These are phyloP conservation scores for Buathra laborator DNA, from an alignment of 2,888 invertebrate genomes.

Conservation along the genomic window DNA sequence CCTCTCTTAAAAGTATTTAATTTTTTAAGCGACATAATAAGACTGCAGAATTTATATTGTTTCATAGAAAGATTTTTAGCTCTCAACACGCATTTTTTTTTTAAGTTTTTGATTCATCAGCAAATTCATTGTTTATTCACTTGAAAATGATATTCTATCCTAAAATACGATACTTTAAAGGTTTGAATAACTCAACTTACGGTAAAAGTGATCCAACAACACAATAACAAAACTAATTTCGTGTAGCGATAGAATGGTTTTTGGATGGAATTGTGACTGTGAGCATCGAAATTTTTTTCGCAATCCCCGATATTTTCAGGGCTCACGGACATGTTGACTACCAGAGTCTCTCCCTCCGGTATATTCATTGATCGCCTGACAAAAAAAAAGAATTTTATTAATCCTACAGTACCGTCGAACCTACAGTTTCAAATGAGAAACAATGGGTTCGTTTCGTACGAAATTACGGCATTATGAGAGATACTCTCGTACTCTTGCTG, in stretches of 20 bases:
- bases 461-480: slow-evolving; percentile 64
- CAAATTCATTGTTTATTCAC: too few relatives aligned
- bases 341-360: slow-evolving; percentile 71
- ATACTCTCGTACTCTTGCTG: slow-evolving; percentile 86
- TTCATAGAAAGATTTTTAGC: too few relatives aligned
- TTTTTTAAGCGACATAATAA: too few relatives aligned
- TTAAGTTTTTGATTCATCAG: too few relatives aligned
- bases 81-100: too few relatives aligned
- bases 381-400: slow-evolving; percentile 21
- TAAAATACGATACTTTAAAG: too few relatives aligned
- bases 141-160: too few relatives aligned
- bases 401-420: background rate
- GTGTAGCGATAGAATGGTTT: slow-evolving; percentile 79
- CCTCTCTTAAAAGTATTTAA: too few relatives aligned
- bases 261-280: slow-evolving; percentile 65
- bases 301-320: slow-evolving; percentile 51
- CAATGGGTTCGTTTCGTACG: slow-evolving; percentile 59
- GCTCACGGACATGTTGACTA: slow-evolving; percentile 76
- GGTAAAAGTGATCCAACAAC: slow-evolving; percentile 90
- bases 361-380: slow-evolving; percentile 56
- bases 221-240: slow-evolving; percentile 87
- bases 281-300: slow-evolving; percentile 59
- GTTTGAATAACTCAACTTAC: slow-evolving; percentile 74
- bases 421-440: background rate
- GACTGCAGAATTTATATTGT: too few relatives aligned